phyloP scores from a whole-genome alignment of 2,888 invertebrate species.

The Pinctada fucata region DNA sequence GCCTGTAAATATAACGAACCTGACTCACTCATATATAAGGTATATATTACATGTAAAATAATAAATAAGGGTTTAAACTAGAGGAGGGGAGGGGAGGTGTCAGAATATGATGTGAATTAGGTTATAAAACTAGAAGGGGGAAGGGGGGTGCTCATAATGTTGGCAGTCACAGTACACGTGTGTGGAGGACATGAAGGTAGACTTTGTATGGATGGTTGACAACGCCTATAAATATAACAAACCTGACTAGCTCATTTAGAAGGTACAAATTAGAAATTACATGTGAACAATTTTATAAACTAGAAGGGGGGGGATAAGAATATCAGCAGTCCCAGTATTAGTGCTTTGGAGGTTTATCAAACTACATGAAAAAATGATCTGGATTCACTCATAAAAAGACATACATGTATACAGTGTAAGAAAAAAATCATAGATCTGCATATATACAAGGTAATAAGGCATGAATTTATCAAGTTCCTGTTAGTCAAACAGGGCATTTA shows the following conservation, averaged over 20 bases:
- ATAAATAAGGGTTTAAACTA: neutral
- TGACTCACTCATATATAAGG: conserved; percentile 96
- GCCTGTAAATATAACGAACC: conserved; percentile 98
- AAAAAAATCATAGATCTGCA: no score
- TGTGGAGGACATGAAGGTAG: conserved; percentile 91
- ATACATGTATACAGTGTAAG: no score
- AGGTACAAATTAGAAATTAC: conserved; percentile 77
- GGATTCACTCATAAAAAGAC: no score
- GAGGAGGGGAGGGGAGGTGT: neutral
- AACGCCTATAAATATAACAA: conserved; percentile 98
- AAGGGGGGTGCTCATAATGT: neutral
- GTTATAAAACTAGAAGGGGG: no score
- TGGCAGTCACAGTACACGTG: conserved; percentile 88
- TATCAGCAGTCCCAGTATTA: conserved; percentile 87
- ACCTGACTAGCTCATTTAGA: conserved; percentile 96
- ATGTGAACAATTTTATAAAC: neutral
- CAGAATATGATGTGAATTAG: neutral
- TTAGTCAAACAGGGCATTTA: no score
- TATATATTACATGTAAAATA: conserved; percentile 37
- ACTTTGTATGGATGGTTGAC: conserved; percentile 92
- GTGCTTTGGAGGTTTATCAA: conserved; percentile 80
- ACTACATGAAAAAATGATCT: no score
- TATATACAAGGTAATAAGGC: no score
- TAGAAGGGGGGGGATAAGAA: neutral
- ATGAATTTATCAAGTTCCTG: no score